phyloP scores from a whole-genome alignment of 1,140 invertebrate genomes.

The Melanaphis sacchari region DNA sequence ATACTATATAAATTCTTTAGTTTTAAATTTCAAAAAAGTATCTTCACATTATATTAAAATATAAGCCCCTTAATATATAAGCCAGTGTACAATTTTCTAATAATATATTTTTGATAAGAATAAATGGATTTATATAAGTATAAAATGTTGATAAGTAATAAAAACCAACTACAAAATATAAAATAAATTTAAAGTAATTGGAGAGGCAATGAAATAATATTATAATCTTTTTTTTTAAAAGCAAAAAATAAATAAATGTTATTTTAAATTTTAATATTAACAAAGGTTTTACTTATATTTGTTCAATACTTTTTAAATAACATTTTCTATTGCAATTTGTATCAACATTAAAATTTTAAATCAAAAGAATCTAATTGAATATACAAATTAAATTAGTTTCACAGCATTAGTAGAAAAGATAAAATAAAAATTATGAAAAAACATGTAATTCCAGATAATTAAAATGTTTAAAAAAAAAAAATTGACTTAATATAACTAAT shows the following conservation, averaged over 20 bases:
- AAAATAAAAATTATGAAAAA: neutral
- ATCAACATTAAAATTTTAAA: neutral
- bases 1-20: neutral
- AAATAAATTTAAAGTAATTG: neutral
- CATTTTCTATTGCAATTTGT: neutral
- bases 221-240: neutral
- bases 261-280: neutral
- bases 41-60: neutral
- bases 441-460: neutral
- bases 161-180: neutral
- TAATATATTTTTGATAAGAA: neutral
- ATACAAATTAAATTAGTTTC: neutral
- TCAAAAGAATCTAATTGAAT: neutral
- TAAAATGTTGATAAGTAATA: neutral
- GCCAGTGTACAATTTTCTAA: neutral
- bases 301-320: neutral
- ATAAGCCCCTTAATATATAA: neutral
- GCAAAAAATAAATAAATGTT: neutral
- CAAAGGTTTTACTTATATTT: neutral
- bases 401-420: neutral
- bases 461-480: neutral
- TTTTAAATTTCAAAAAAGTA: neutral
- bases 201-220: neutral
- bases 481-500: neutral
- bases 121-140: neutral